Percentiles rank a stretch among this genome's conserved stretches.
These are phyloP conservation scores for Drosophila pseudoananassae DNA, from an alignment of 1,140 invertebrate genomes.

Conservation along the genomic window DNA sequence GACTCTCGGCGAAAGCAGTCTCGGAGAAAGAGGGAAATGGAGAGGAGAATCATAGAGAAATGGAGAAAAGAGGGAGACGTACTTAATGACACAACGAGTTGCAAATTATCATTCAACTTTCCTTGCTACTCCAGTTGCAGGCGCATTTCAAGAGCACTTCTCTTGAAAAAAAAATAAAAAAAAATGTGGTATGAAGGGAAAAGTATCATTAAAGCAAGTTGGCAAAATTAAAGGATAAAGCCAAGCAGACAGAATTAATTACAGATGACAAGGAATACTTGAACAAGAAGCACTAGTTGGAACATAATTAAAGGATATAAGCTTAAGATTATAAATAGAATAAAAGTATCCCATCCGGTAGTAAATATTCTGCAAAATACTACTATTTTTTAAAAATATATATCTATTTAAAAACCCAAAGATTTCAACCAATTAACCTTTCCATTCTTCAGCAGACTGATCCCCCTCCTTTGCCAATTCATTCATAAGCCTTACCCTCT, in stretches of 20 bases:
- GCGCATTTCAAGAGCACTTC: conserved; percentile 67
- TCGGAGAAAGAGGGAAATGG: neutral
- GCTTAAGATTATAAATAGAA: no score
- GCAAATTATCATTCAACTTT: conserved; percentile 63
- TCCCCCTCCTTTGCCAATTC: neutral
- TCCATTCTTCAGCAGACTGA: conserved; percentile 1
- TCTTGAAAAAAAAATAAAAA: conserved; percentile 53
- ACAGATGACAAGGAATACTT: conserved; percentile 29
- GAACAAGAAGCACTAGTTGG: no score
- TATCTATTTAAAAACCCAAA: neutral
- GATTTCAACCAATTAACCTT: conserved; percentile 2
- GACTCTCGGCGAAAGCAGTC: conserved; percentile 11
- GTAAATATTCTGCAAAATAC: neutral
- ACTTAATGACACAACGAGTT: conserved; percentile 52
- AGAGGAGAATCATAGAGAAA: conserved; percentile 4
- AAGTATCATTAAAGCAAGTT: conserved; percentile 2
- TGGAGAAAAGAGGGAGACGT: neutral
- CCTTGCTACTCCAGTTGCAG: conserved; percentile 39
- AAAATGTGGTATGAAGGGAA: conserved; percentile 3
- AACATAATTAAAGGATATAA: no score
- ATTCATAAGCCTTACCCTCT: conserved; percentile 25
- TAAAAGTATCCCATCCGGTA: no score
- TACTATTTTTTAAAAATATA: neutral
- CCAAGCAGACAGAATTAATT: conserved; percentile 66
- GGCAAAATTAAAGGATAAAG: conserved; percentile 47